A percentile compares a stretch with the other conserved stretches of the same genome.
Evolutionary conservation across 2,113 vertebrate species (phyloP).

Genomic region (Trematomus loennbergii): DNA sequence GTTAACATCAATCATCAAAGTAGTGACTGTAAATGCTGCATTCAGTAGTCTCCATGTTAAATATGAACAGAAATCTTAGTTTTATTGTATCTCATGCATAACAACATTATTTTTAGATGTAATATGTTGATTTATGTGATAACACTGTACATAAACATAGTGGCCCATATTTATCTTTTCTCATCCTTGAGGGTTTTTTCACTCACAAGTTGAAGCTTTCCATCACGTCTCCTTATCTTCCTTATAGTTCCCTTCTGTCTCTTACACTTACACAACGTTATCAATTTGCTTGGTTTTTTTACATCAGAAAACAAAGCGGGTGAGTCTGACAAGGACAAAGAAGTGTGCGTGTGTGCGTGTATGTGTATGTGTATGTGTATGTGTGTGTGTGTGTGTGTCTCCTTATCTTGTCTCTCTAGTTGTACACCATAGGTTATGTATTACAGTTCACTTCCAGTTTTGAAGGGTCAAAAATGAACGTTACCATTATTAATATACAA

Average conservation of each 20-base stretch:
- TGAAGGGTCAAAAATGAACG: no score
- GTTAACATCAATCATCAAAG: no score
- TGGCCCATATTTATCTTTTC: no score
- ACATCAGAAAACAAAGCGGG: conserved; percentile 42
- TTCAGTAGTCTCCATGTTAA: no score
- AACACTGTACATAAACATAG: no score
- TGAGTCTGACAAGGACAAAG: conserved; percentile 64
- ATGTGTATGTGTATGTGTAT: neutral
- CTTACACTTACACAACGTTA: conserved; percentile 39
- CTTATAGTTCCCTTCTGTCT: conserved; percentile 14
- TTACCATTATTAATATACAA: no score
- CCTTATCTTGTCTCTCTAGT: neutral
- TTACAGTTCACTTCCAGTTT: neutral
- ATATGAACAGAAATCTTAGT: no score
- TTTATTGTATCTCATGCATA: no score
- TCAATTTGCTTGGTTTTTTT: conserved; percentile 62
- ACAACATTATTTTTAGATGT: no score
- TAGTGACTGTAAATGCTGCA: no score
- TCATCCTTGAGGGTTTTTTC: no score
- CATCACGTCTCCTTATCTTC: conserved; percentile 5
- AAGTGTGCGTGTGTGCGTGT: conserved; percentile 18
- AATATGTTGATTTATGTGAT: no score
- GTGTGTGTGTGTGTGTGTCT: neutral
- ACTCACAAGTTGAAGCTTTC: neutral
- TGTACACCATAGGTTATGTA: neutral